Conservation (phyloP, 2,113 vertebrate species). For the Psammodynastes pulverulentus region DNA sequence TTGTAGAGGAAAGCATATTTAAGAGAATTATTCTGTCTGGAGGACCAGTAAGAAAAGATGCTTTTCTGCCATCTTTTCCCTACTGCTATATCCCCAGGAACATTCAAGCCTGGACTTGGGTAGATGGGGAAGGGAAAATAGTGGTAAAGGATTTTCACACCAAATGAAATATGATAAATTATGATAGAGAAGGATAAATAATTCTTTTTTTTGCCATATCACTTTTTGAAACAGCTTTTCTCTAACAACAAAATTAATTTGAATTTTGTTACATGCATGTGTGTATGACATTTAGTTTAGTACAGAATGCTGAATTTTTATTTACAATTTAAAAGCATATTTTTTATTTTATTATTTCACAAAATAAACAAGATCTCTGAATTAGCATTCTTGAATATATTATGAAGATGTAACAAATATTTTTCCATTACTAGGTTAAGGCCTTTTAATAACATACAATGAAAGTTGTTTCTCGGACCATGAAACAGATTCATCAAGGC, state of each 20-base stretch:
- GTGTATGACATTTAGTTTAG: neutral
- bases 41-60: neutral
- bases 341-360: slow-evolving; percentile 49
- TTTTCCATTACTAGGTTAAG: neutral
- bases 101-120: neutral
- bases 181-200: neutral
- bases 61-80: neutral
- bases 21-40: neutral
- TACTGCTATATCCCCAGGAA: neutral
- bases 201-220: neutral
- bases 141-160: neutral
- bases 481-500: slow-evolving; percentile 66
- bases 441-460: slow-evolving; percentile 40
- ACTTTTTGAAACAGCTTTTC: neutral
- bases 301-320: neutral
- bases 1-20: neutral
- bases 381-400: slow-evolving; percentile 11
- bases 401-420: neutral
- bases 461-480: slow-evolving; percentile 65
- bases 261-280: neutral
- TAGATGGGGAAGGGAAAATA: neutral
- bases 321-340: slow-evolving; percentile 27
- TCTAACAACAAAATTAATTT: neutral
- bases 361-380: slow-evolving; percentile 44
- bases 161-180: neutral